Conservation (phyloP, 2,113 vertebrate genomes). For the Andinoacara biseriatus region DNA sequence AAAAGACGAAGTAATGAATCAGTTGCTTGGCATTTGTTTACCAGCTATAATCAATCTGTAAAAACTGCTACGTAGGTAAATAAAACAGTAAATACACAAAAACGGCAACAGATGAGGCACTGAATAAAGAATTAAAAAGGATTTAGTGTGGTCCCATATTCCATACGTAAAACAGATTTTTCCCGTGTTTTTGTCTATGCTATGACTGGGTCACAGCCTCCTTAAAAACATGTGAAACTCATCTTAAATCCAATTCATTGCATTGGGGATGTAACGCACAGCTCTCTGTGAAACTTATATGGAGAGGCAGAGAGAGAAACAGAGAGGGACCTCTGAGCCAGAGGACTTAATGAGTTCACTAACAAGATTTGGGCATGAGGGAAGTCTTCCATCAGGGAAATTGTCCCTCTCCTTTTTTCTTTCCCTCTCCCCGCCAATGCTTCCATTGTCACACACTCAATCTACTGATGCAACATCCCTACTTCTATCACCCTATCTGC, state of each 20-base stretch:
- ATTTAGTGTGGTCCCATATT: too few relatives aligned
- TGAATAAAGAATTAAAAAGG: background rate
- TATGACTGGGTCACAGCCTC: background rate
- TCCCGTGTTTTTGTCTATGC: background rate
- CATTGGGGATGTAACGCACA: background rate
- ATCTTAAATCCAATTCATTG: background rate
- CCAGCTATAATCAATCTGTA: background rate
- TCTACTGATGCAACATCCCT: conserved; percentile 51
- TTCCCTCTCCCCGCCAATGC: conserved; percentile 43
- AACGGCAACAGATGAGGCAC: rapidly evolving
- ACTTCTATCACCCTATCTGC: conserved; percentile 32
- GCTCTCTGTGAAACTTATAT: conserved; percentile 1
- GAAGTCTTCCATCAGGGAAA: conserved; percentile 72
- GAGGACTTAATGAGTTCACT: conserved; percentile 61
- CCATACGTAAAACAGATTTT: too few relatives aligned
- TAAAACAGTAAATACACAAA: background rate
- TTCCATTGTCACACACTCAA: conserved; percentile 55
- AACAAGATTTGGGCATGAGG: conserved; percentile 70
- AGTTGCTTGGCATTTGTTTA: background rate
- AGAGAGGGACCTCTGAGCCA: conserved; percentile 34
- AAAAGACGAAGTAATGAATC: background rate
- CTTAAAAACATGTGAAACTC: background rate
- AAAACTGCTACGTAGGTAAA: background rate
- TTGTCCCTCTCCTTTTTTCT: conserved; percentile 40
- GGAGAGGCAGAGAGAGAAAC: background rate